Percentiles rank a stretch among this genome's conserved stretches.
Conservation (phyloP, 2,888 invertebrate species). For the Nowickia ferox region DNA sequence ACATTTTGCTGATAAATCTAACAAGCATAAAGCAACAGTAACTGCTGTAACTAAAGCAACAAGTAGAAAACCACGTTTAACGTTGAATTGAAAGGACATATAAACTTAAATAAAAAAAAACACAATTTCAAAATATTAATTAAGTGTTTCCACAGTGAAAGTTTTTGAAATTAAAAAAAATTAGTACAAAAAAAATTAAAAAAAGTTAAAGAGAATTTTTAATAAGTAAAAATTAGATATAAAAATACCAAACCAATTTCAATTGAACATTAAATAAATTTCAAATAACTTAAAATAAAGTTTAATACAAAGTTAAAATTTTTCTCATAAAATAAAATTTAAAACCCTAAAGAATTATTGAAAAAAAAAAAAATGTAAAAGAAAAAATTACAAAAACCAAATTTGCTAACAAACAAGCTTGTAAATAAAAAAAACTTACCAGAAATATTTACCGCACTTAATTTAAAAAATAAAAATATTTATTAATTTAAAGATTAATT, state of each 20-base stretch:
- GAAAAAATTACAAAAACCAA: no score
- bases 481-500: background rate
- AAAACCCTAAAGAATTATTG: background rate
- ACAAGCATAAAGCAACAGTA: constrained; percentile 29
- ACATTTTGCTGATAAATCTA: background rate
- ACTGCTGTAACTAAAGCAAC: constrained; percentile 56
- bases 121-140: no score
- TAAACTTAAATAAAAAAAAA: background rate
- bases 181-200: constrained; percentile 44
- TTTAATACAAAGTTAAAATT: no score
- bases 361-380: no score
- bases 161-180: constrained; percentile 10
- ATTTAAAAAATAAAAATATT: background rate
- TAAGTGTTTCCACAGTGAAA: background rate
- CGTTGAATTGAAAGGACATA: background rate
- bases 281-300: no score
- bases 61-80: constrained; percentile 38
- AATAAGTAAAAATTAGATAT: background rate
- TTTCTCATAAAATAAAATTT: background rate
- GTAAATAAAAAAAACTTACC: background rate
- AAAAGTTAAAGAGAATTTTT: background rate
- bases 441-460: background rate
- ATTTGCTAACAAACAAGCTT: background rate
- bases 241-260: no score
- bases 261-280: no score